These are phyloP conservation scores for Babylonia areolata DNA, from an alignment of 1,140 invertebrate species.

Conservation along the genomic window DNA sequence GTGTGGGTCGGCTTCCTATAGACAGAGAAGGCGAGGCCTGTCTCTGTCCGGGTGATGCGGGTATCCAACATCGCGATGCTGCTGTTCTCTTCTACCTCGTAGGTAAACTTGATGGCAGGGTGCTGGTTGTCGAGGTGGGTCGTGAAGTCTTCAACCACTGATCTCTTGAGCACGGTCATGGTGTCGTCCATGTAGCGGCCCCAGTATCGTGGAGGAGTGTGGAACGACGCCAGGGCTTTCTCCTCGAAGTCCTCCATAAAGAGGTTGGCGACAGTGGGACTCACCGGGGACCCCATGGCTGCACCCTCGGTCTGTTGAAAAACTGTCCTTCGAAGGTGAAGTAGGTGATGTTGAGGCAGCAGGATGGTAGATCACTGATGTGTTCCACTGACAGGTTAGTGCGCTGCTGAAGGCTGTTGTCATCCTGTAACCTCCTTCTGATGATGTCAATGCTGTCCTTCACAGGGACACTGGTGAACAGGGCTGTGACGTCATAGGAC, in stretches of 20 bases:
- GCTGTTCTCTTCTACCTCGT: neutral
- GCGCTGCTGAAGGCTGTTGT: too few relatives aligned
- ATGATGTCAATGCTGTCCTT: neutral
- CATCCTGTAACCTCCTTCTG: neutral
- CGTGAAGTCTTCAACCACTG: neutral
- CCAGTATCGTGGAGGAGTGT: too few relatives aligned
- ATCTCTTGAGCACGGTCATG: neutral
- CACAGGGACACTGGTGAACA: neutral
- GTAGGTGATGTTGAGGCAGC: too few relatives aligned
- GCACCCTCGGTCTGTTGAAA: too few relatives aligned
- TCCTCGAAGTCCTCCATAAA: too few relatives aligned
- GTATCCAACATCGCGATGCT: neutral
- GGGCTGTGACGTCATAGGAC: neutral
- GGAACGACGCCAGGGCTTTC: too few relatives aligned
- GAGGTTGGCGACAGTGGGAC: too few relatives aligned
- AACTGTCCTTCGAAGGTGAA: neutral
- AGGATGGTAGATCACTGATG: too few relatives aligned
- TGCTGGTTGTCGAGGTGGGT: neutral
- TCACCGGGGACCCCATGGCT: too few relatives aligned
- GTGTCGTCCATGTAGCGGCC: neutral
- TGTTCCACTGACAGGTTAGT: too few relatives aligned
- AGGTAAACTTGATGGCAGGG: conserved; percentile 11
- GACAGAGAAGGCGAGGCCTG: neutral
- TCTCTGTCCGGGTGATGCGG: neutral
- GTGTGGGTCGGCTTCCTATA: neutral